Evolutionary conservation across 2,888 invertebrate species (phyloP), one percentile per base, ranked within the genome.

Genomic region (Dastarcus helophoroides): DNA sequence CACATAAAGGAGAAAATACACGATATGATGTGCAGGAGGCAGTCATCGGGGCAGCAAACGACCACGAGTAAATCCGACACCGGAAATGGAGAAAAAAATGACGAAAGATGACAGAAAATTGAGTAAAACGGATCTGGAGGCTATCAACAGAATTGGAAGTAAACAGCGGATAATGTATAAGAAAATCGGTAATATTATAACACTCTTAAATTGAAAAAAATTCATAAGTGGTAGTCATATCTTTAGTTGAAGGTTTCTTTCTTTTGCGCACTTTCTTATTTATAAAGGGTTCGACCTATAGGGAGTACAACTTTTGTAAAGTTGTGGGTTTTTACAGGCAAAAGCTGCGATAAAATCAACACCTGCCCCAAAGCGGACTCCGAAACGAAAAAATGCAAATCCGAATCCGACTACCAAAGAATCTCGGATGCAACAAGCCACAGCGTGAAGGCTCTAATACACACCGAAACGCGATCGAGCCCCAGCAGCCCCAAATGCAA

Each of bases 391-490:
- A 55, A 51, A 36, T 45, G 50, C 12, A 42, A 46, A 14, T 51
- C 52, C 1, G 67, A 67, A 32, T 63, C 66, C 29, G 69, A 71
- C 29, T 71, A 71, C 41, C 70, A 71, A 42, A 60, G 69, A 42
- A 68, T 70, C 40, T 65, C 68, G 2, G 69, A 70, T 27, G 65
- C 68, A n/a, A 65, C 67, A 1, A 62, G 62, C 31, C 65, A 66
- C 34, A 63, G 59, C 6, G 65, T 68, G 0, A 68, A 68, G 43
- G 67, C 67, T 2, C 54, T 68, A 38, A 60, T 69, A 2, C 69
- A 68, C 37, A 54, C 61, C 6, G 65, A 58, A 35, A 53, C 52
- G n/a, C 47, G 58, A 26, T 58, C 59, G 1, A 57, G 55, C 35
- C 60, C 60, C 1, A 51, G 50, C 33, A 60, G 56, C 31, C 61